phyloP scores from a whole-genome alignment of 2,797 vertebrate species.

The Cyprinella venusta region DNA sequence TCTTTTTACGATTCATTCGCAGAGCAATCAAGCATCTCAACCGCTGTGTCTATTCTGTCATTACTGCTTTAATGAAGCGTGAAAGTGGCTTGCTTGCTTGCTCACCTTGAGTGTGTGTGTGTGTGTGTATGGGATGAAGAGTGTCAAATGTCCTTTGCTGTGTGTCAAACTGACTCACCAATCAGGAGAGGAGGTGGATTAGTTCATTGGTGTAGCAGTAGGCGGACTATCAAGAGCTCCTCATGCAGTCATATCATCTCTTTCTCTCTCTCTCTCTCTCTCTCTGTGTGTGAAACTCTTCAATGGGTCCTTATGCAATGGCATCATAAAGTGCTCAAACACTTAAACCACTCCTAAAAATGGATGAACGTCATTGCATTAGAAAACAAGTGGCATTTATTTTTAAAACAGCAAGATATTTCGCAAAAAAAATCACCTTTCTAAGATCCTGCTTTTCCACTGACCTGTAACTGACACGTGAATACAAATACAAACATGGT shows the following conservation, averaged over 20 bases:
- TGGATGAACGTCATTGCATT: not conserved
- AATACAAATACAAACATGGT: not conserved
- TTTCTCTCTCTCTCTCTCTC: constrained; percentile 33
- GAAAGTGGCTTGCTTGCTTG: constrained; percentile 70
- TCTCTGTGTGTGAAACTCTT: constrained; percentile 14
- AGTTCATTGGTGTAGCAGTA: constrained; percentile 45
- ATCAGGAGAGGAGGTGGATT: constrained; percentile 50
- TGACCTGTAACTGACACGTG: not conserved
- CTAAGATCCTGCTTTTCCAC: not conserved
- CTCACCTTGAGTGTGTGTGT: constrained; percentile 68
- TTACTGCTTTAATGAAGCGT: constrained; percentile 75
- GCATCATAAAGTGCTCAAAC: not conserved
- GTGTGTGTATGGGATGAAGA: constrained; percentile 21
- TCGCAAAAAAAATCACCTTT: too few species aligned
- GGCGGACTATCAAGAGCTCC: constrained; percentile 46
- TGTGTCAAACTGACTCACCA: constrained; percentile 59
- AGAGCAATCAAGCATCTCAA: constrained; percentile 67
- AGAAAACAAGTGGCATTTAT: not conserved
- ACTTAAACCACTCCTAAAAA: not conserved
- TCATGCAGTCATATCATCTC: constrained; percentile 23
- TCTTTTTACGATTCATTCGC: constrained; percentile 67
- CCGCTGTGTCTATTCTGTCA: constrained; percentile 65
- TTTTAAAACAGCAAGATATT: not conserved
- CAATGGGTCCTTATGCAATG: constrained; percentile 14
- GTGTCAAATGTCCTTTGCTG: constrained; percentile 32